Base-by-base conservation (phyloP, 2,113 vertebrate species). In the Osmerus mordax region DNA sequence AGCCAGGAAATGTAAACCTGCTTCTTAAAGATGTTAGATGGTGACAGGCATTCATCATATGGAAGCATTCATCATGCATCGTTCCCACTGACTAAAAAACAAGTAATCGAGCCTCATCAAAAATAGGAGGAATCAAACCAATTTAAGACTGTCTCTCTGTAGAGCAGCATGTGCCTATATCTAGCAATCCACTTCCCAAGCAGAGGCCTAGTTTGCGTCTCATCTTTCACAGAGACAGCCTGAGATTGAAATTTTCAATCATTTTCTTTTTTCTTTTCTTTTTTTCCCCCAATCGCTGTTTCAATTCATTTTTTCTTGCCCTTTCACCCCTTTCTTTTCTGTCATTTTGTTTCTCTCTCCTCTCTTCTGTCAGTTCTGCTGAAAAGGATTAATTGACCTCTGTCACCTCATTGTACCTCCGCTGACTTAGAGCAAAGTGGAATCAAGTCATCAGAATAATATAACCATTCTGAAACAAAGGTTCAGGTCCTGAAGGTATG, bases 121-220 rank as follows among this genome's bases (percentile, higher is more conserved):
- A 73, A 82, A 63, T 80, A 70, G 71, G 77, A 81, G 70, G 72
- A 62, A 61, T 67, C 78, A 47, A 47, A 47, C 41, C 41, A 47
- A 47, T 47, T 11, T 4, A 36, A 36, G 32, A 5, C 41, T 47
- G 8, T 47, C 41, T 47, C 41, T 47, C 41, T 7, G 41, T 47
- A 12, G 41, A 11, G 41, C 41, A 9, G 41, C 9, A 2, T 47
- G 41, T 47, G 8, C 41, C 41, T 9, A 47, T 12, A 90, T 89
- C 84, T 75, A 87, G 32, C 87, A 89, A 79, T 62, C 72, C 68
- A 72, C 77, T 72, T 81, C 75, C 86, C 80, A 79, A 79, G 79
- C 85, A 84, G 81, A 87, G 16, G 70, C 83, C 77, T 78, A 79
- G 80, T 87, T 88, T 88, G 88, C 86, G 87, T 87, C 84, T 87